Evolutionary conservation across 2,888 invertebrate species (phyloP).

Genomic region (Malthinus flaveolus): DNA sequence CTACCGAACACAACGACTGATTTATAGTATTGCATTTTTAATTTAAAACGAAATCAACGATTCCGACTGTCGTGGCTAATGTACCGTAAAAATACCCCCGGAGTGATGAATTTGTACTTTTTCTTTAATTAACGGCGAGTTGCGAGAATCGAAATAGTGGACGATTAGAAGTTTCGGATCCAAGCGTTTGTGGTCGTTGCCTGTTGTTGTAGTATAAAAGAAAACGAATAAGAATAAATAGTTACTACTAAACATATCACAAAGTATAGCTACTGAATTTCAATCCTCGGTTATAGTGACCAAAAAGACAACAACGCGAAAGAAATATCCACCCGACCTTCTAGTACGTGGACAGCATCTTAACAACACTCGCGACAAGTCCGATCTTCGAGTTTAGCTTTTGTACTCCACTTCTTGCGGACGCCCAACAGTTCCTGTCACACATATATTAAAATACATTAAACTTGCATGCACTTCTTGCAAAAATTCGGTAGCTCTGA

Average conservation of each 20-base stretch:
- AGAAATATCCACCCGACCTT: slow-evolving; percentile 46
- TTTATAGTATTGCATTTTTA: slow-evolving; percentile 33
- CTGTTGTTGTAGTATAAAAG: not conserved
- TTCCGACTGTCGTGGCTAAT: slow-evolving; percentile 28
- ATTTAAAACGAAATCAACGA: slow-evolving; percentile 30
- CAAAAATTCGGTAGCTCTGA: slow-evolving; percentile 24
- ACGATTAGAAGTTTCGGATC: not conserved
- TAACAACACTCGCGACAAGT: slow-evolving; percentile 38
- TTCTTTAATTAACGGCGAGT: slow-evolving; percentile 5
- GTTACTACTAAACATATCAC: slow-evolving; percentile 18
- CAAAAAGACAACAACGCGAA: slow-evolving; percentile 37
- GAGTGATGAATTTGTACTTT: slow-evolving; percentile 25
- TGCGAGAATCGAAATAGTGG: not conserved
- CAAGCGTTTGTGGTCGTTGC: slow-evolving; percentile 10
- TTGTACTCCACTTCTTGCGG: slow-evolving; percentile 46
- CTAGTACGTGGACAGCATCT: slow-evolving; percentile 44
- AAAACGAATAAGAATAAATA: slow-evolving; percentile 11
- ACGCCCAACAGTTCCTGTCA: slow-evolving; percentile 46
- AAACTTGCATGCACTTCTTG: slow-evolving; percentile 32
- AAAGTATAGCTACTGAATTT: slow-evolving; percentile 28
- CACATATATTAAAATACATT: slow-evolving; percentile 49
- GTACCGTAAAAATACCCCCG: slow-evolving; percentile 28
- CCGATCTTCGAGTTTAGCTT: slow-evolving; percentile 40
- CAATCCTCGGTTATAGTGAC: slow-evolving; percentile 16
- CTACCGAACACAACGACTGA: slow-evolving; percentile 31